Percentiles rank a stretch among this genome's conserved stretches.
These are phyloP conservation scores for Garra rufa DNA, from an alignment of 2,113 vertebrate genomes.

Conservation along the genomic window DNA sequence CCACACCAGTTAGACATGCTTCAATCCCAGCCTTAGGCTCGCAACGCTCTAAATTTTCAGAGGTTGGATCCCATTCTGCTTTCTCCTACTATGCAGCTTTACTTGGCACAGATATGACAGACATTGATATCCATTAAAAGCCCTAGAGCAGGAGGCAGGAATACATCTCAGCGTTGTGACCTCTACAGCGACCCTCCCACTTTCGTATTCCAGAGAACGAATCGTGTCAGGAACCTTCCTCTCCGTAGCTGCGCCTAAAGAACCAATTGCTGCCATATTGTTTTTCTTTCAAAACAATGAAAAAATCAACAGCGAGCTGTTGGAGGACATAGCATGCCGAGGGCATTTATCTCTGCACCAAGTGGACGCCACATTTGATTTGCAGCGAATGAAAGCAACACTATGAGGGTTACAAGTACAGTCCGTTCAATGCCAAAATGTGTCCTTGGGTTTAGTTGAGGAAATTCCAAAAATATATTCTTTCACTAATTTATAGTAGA, in stretches of 20 bases:
- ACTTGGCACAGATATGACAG: slow-evolving; percentile 40
- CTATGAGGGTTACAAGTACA: not conserved
- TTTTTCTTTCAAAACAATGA: slow-evolving; percentile 25
- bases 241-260: not conserved
- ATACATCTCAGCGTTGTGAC: slow-evolving; percentile 50
- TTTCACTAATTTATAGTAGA: not conserved
- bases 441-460: not conserved
- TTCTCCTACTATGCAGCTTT: slow-evolving; percentile 17
- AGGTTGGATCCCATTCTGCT: slow-evolving; percentile 27
- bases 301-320: not conserved
- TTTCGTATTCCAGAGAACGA: slow-evolving; percentile 43
- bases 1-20: slow-evolving; percentile 36
- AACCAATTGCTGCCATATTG: not conserved
- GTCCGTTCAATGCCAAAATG: not conserved
- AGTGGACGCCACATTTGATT: not conserved
- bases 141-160: slow-evolving; percentile 23
- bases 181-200: slow-evolving; percentile 35
- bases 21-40: slow-evolving; percentile 41
- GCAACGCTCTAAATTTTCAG: slow-evolving; percentile 26
- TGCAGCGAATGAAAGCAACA: not conserved
- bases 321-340: not conserved
- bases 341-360: not conserved
- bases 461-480: not conserved
- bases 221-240: slow-evolving; percentile 37
- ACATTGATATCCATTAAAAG: slow-evolving; percentile 51